phyloP scores from a whole-genome alignment of 2,888 invertebrate species.

The Zaprionus obscuricornis region DNA sequence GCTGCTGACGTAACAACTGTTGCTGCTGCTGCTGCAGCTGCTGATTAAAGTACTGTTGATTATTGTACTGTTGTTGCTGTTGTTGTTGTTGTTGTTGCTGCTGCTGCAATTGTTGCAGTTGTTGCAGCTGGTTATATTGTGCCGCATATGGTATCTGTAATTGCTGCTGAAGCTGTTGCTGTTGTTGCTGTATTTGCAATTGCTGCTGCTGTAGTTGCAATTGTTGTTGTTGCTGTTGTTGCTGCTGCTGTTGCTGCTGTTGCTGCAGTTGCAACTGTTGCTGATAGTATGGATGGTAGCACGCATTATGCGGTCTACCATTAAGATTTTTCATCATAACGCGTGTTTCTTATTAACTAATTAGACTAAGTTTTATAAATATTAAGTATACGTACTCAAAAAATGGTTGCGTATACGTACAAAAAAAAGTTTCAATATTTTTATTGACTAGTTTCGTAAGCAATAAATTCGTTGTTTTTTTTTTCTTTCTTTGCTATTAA shows the following conservation, averaged over 20 bases:
- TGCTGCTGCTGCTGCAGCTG: slow-evolving; percentile 48
- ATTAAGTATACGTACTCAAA: slow-evolving; percentile 63
- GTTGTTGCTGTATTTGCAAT: slow-evolving; percentile 20
- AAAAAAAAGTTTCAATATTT: slow-evolving; percentile 44
- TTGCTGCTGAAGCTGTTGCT: slow-evolving; percentile 31
- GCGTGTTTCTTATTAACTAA: slow-evolving; percentile 34
- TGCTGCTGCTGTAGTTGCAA: slow-evolving; percentile 28
- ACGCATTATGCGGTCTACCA: slow-evolving; percentile 75
- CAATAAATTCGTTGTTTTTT: slow-evolving; percentile 39
- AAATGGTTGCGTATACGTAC: slow-evolving; percentile 59
- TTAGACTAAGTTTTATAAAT: slow-evolving; percentile 36
- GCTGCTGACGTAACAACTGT: slow-evolving; percentile 63
- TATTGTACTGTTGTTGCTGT: slow-evolving; percentile 12
- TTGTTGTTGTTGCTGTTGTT: slow-evolving; percentile 37
- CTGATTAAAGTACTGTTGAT: slow-evolving; percentile 18
- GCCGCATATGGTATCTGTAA: slow-evolving; percentile 25
- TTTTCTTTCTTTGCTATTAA: background rate
- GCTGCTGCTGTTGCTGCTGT: slow-evolving; percentile 44
- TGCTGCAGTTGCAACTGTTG: slow-evolving; percentile 57
- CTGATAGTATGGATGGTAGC: slow-evolving; percentile 72
- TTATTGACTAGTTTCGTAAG: slow-evolving; percentile 51
- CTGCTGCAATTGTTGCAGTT: slow-evolving; percentile 38
- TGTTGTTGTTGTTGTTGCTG: slow-evolving; percentile 44
- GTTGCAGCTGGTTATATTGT: slow-evolving; percentile 41
- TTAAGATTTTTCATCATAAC: slow-evolving; percentile 76